Evolutionary conservation across 2,888 invertebrate genomes (phyloP).

Genomic region (Cephus pulcher): DNA sequence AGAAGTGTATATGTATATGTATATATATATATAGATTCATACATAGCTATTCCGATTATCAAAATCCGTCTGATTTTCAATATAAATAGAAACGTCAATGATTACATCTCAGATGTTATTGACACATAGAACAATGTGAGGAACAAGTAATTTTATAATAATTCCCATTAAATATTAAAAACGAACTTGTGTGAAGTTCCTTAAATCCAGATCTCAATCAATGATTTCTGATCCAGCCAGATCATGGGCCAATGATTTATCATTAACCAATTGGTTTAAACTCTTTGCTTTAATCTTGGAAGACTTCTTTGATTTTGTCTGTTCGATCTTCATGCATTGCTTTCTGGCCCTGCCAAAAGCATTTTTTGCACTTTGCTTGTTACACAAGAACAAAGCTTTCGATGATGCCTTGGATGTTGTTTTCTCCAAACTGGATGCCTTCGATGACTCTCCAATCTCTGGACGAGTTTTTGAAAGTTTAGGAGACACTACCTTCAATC

Average conservation of each 20-base stretch:
- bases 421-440: conserved; percentile 9
- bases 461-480: conserved; percentile 39
- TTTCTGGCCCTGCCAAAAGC: conserved; percentile 33
- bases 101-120: background rate
- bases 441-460: conserved; percentile 48
- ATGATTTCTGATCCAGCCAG: background rate
- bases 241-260: background rate
- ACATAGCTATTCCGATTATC: background rate
- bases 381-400: conserved; percentile 30
- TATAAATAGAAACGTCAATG: background rate
- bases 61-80: background rate
- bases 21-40: background rate
- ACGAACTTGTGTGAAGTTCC: background rate
- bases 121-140: background rate
- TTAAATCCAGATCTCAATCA: background rate
- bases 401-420: conserved; percentile 17
- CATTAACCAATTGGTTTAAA: background rate
- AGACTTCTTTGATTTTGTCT: conserved; percentile 42
- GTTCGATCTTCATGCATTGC: conserved; percentile 35
- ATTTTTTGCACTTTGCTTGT: conserved; percentile 42
- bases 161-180: background rate
- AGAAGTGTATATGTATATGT: background rate
- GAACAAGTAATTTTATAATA: background rate
- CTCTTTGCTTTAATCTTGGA: conserved; percentile 36
- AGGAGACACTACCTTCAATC: conserved; percentile 50